phyloP scores from a whole-genome alignment of 2,113 vertebrate genomes.

The Reinhardtius hippoglossoides region DNA sequence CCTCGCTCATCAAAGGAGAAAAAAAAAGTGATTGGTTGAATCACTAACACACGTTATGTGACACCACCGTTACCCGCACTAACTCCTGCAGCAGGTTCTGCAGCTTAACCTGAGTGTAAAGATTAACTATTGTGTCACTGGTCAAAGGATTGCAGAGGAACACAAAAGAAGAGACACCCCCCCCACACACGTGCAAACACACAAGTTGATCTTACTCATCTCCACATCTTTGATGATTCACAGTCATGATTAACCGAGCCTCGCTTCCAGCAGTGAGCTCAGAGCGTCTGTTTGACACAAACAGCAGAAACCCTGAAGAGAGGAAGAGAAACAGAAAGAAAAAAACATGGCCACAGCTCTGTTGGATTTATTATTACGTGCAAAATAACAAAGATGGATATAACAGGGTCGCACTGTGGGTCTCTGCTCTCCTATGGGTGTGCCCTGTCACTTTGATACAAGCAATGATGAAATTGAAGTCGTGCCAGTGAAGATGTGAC shows the following conservation, averaged over 20 bases:
- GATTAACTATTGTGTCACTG: slow-evolving; percentile 32
- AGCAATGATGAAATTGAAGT: background rate
- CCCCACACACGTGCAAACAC: background rate
- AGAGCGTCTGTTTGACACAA: slow-evolving; percentile 31
- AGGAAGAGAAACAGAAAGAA: background rate
- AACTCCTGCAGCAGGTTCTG: background rate
- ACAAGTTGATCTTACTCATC: slow-evolving; percentile 43
- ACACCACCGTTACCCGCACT: background rate
- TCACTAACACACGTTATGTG: background rate
- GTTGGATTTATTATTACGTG: slow-evolving; percentile 5
- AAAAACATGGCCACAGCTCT: background rate
- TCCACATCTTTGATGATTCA: slow-evolving; percentile 64
- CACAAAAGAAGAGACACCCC: background rate
- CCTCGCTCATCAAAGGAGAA: too few species aligned
- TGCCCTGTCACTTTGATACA: slow-evolving; percentile 17
- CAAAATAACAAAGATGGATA: slow-evolving; percentile 6
- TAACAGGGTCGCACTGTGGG: slow-evolving; percentile 3
- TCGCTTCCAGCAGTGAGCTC: slow-evolving; percentile 58
- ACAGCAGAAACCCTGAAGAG: slow-evolving; percentile 10
- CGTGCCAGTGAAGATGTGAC: slow-evolving; percentile 43
- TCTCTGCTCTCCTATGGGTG: slow-evolving; percentile 19
- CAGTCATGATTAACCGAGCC: slow-evolving; percentile 29
- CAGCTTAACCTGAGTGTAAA: slow-evolving; percentile 42
- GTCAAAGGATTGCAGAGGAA: slow-evolving; percentile 40
- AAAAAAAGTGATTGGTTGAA: background rate